Percentiles rank a stretch among this genome's conserved stretches.
Conservation (phyloP, 2,888 invertebrate species). For the Tanytarsus gracilentus region DNA sequence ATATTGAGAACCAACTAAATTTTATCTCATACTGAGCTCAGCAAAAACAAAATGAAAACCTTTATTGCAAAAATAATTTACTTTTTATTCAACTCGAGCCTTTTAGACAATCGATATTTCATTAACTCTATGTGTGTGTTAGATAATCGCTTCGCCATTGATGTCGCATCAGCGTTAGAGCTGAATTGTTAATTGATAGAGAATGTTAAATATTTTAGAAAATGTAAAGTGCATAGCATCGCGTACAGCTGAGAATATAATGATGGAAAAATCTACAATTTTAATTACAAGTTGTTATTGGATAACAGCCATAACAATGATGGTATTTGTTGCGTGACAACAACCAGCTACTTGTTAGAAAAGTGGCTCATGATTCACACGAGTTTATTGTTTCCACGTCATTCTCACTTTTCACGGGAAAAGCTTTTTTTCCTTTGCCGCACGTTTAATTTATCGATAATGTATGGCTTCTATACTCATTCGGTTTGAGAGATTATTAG, state of each 20-base stretch:
- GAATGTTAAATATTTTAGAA: not conserved
- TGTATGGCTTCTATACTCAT: not conserved
- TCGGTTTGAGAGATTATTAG: not conserved
- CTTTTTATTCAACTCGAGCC: not conserved
- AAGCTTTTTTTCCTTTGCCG: not conserved
- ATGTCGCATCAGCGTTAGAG: not conserved
- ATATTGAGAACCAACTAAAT: not conserved
- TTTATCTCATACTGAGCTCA: not conserved
- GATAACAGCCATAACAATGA: not conserved
- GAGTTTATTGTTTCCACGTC: conserved; percentile 10
- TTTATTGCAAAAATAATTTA: not conserved
- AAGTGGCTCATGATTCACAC: conserved; percentile 6
- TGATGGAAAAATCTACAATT: conserved; percentile 1
- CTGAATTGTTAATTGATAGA: not conserved
- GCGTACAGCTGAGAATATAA: not conserved
- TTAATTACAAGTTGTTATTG: not conserved
- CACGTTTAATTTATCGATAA: no score
- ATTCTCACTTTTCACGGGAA: not conserved
- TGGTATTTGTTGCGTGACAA: conserved; percentile 5
- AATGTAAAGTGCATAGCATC: not conserved
- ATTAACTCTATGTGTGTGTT: not conserved
- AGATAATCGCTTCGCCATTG: conserved; percentile 17
- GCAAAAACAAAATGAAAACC: not conserved
- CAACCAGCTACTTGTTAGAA: not conserved
- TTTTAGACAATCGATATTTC: not conserved